A percentile compares a stretch with the other conserved stretches of the same genome.
phyloP scores from a whole-genome alignment of 2,888 invertebrate genomes.

The Apomyelois bistriatella region DNA sequence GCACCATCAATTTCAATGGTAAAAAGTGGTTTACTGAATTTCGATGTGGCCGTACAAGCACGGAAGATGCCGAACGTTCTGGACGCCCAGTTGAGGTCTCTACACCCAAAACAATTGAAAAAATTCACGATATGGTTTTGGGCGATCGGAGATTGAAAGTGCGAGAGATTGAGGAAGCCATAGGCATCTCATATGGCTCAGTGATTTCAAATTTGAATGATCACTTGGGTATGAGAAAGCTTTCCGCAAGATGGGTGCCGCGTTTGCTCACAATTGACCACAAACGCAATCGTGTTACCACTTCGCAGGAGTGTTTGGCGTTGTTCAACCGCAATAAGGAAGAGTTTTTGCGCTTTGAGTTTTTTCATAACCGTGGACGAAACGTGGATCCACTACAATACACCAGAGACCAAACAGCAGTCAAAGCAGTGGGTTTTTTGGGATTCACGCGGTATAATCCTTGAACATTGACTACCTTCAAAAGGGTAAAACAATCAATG shows the following conservation, averaged over 20 bases:
- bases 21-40: background rate
- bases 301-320: slow-evolving; percentile 35
- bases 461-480: slow-evolving; percentile 24
- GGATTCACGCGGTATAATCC: slow-evolving; percentile 27
- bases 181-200: no score
- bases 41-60: background rate
- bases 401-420: slow-evolving; percentile 29
- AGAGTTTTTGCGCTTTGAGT: slow-evolving; percentile 27
- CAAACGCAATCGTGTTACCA: slow-evolving; percentile 15
- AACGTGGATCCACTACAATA: slow-evolving; percentile 32
- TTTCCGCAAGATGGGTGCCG: slow-evolving; percentile 32
- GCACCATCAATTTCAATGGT: background rate
- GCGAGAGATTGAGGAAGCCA: no score
- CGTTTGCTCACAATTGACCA: slow-evolving; percentile 31
- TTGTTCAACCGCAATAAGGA: slow-evolving; percentile 28
- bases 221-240: slow-evolving; percentile 21
- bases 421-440: slow-evolving; percentile 26
- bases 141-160: no score
- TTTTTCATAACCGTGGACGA: slow-evolving; percentile 41
- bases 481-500: slow-evolving; percentile 29
- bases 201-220: no score
- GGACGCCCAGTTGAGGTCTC: background rate
- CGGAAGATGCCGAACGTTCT: background rate
- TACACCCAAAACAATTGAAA: background rate
- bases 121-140: background rate